Base-by-base conservation (phyloP, 2,888 invertebrate species). In the Pollenia angustigena region DNA sequence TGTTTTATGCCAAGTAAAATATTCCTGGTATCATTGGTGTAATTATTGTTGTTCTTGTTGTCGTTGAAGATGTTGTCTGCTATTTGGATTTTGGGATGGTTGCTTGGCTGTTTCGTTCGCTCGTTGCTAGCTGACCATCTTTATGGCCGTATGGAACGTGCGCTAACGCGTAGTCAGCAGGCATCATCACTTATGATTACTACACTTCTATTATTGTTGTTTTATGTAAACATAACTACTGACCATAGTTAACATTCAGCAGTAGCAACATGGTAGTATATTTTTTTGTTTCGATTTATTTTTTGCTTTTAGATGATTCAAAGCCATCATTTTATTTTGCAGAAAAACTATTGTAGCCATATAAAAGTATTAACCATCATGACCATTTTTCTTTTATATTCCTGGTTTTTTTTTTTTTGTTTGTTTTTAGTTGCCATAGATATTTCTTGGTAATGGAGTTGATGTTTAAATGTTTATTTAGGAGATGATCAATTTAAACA, bases 211-310 rank as follows among this genome's bases (percentile, higher is more conserved):
- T 83, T 82, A 82, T 82, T 86, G 86, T 86, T 86, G 83, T 82
- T 82, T 80, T 84, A 81, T 87, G 87, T 87, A 68, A 87, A 87
- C 87, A 87, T 78, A 87, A 87, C 87, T 87, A 83, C 87, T 84
- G 84, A 69, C 87, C 87, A 84, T 84, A 81, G 81, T 76, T 84
- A 84, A 50, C 76, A 81, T 87, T 87, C 72, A 76, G 80, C 71
- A 54, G 79, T 78, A 81, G 84, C 84, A 68, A 68, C 50, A 72
- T 72, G 66, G 62, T 66, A 80, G 71, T 86, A 40, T 75, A 52
- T 32, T 18, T 11, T 54, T 46, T 46, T 32, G 2, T 48, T 6
- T 7, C 4, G 0, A 68, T 11, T 40, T 44, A 4, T 40, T 58
- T 48, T 56, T 42, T 14, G 12, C 12, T 32, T 32, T 32, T 32